Conservation (phyloP, 1,140 invertebrate genomes). For the Temnothorax nylanderi region DNA sequence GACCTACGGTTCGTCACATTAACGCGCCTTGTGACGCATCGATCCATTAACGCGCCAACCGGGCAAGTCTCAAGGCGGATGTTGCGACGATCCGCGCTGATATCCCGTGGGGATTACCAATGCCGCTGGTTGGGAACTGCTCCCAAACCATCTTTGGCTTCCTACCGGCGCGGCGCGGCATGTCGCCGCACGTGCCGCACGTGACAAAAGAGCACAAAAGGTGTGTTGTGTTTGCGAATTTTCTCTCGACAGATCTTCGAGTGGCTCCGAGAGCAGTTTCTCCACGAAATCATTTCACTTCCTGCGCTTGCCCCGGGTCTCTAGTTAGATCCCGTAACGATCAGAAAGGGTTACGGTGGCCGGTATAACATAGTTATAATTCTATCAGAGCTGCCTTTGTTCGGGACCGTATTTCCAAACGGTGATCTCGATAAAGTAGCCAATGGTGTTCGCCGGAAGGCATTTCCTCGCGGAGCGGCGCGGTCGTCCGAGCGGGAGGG, state of each 20-base stretch:
- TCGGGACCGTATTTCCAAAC: slow-evolving; percentile 23
- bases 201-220: not conserved
- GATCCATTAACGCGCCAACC: slow-evolving; percentile 67
- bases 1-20: slow-evolving; percentile 51
- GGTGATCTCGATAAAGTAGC: slow-evolving; percentile 42
- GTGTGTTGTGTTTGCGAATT: too few species aligned
- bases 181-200: slow-evolving; percentile 6
- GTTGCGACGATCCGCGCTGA: slow-evolving; percentile 45
- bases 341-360: not conserved
- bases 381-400: slow-evolving; percentile 13
- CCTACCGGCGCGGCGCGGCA: not conserved
- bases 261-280: not conserved
- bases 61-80: slow-evolving; percentile 52
- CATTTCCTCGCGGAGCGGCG: not conserved
- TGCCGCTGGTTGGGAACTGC: not conserved
- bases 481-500: slow-evolving; percentile 13
- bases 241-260: not conserved
- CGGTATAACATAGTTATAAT: slow-evolving; percentile 30
- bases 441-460: slow-evolving; percentile 34
- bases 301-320: not conserved
- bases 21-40: slow-evolving; percentile 52
- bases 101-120: slow-evolving; percentile 45
- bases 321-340: not conserved
- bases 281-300: not conserved
- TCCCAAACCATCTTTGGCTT: not conserved